These are phyloP conservation scores for Drosophila willistoni DNA, from an alignment of 1,140 invertebrate species.

Conservation along the genomic window DNA sequence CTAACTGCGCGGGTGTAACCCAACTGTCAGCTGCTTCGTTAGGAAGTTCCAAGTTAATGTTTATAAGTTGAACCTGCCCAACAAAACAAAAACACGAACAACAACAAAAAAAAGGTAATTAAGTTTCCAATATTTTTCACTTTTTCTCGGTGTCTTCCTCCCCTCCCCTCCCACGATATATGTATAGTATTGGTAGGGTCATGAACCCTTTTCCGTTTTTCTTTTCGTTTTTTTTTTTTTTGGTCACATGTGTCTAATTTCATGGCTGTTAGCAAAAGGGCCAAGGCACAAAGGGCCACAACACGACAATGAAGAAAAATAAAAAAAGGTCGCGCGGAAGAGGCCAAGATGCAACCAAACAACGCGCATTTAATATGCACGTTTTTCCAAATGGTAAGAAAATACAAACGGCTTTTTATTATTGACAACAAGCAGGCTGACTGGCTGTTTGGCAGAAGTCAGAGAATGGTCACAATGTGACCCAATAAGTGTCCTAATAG, in stretches of 20 bases:
- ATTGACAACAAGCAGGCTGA: conserved; percentile 55
- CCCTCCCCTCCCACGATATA: conserved; percentile 42
- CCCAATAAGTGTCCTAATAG: conserved; percentile 30
- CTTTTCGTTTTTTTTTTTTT: conserved; percentile 33
- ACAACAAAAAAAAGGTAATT: conserved; percentile 64
- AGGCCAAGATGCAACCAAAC: conserved; percentile 36
- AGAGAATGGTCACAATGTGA: conserved; percentile 52
- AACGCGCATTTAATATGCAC: conserved; percentile 69
- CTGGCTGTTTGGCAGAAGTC: conserved; percentile 7
- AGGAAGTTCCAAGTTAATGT: conserved; percentile 36
- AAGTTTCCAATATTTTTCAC: conserved; percentile 73
- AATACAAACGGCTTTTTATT: conserved; percentile 53
- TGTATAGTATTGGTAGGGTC: conserved; percentile 29
- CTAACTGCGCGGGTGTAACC: conserved; percentile 74
- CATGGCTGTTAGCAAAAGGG: conserved; percentile 77
- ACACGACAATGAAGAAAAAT: background rate
- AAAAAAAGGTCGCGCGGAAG: conserved; percentile 49
- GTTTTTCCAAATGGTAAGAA: conserved; percentile 34
- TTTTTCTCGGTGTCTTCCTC: background rate
- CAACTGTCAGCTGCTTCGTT: conserved; percentile 76
- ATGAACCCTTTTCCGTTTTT: conserved; percentile 54
- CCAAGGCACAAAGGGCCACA: conserved; percentile 63
- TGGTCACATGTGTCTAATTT: conserved; percentile 75
- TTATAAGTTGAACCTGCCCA: conserved; percentile 56
- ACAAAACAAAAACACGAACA: background rate